A percentile compares a stretch with the other conserved stretches of the same genome.
Evolutionary conservation across 2,797 vertebrate genomes (phyloP).

Genomic region (Lithobates sylvaticus): DNA sequence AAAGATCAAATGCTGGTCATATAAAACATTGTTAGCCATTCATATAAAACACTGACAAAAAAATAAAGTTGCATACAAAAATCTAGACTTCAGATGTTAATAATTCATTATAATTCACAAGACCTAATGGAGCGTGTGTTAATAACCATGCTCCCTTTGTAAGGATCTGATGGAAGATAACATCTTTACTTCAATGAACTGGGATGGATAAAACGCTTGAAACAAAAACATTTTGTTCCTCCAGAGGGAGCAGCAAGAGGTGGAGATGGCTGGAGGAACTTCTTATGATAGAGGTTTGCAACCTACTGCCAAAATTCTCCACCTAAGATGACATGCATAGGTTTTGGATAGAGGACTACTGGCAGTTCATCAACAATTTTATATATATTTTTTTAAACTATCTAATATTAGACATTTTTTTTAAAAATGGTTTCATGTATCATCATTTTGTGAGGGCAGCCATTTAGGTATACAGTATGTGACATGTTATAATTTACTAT

Average conservation of each 20-base stretch:
- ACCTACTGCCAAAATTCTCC: not conserved
- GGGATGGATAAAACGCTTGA: not conserved
- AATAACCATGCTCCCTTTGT: not conserved
- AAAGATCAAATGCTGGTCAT: slow-evolving; percentile 29
- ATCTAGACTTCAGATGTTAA: not conserved
- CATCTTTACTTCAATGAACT: too few species aligned
- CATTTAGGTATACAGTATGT: too few species aligned
- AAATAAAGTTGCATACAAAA: slow-evolving; percentile 26
- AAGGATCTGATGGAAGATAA: too few species aligned
- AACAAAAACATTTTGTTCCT: not conserved
- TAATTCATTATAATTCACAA: not conserved
- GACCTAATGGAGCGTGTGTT: not conserved
- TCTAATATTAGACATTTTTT: too few species aligned
- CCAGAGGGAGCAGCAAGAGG: not conserved
- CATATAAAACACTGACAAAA: slow-evolving; percentile 38
- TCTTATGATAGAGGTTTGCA: not conserved
- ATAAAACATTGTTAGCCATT: slow-evolving; percentile 42
- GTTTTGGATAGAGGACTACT: too few species aligned
- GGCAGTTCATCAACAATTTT: too few species aligned
- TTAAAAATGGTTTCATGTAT: too few species aligned
- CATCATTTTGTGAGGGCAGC: too few species aligned
- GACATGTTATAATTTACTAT: too few species aligned
- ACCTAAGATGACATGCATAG: not conserved
- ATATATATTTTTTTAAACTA: too few species aligned
- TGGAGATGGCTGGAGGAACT: not conserved